Evolutionary conservation across 1,140 invertebrate species (phyloP), one percentile per base, ranked within the genome.

Genomic region (Habropoda laboriosa): DNA sequence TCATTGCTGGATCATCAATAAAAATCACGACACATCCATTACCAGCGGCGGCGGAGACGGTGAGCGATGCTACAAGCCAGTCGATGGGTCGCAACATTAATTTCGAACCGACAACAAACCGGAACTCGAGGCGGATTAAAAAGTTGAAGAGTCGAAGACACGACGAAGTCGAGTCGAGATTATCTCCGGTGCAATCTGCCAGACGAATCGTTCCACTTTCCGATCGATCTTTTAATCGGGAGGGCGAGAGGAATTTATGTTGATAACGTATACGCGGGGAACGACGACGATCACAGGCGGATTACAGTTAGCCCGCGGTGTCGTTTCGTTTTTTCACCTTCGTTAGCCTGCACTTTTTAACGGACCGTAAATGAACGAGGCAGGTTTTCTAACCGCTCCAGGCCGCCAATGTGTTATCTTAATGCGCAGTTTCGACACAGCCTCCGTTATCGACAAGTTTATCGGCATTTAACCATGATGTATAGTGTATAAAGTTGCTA

Each of bases 171-270:
- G 49, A 27, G 12, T 53, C 30, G 67, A 81, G 77, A 80, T n/a
- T n/a, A 82, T 80, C 53, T 49, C 12, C 58, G 47, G 30, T 38
- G 51, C 70, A 38, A 76, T 76, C 60, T 27, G 66, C 45, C 21
- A 21, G 38, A 24, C 18, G 42, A 53, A 3, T 35, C 38, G 51
- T 80, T 51, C 38, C 38, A 53, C 49, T 55, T 58, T 10, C 60
- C 30, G 30, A 2, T 45, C n/a, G 47, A 58, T 67, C 64, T 80
- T n/a, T 81, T 75, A 64, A 68, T 40, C 18, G 35, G 18, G n/a
- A n/a, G n/a, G n/a, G n/a, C n/a, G n/a, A n/a, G n/a, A n/a, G n/a
- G 55, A 53, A 77, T 86, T 86, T 82, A 76, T 12, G 57, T 61
- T 58, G 75, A 70, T 74, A 80, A 74, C 57, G 32, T 55, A n/a